Percentiles rank a stretch among this genome's conserved stretches.
Conservation (phyloP, 2,113 vertebrate species). For the Aleadryas rufinucha region DNA sequence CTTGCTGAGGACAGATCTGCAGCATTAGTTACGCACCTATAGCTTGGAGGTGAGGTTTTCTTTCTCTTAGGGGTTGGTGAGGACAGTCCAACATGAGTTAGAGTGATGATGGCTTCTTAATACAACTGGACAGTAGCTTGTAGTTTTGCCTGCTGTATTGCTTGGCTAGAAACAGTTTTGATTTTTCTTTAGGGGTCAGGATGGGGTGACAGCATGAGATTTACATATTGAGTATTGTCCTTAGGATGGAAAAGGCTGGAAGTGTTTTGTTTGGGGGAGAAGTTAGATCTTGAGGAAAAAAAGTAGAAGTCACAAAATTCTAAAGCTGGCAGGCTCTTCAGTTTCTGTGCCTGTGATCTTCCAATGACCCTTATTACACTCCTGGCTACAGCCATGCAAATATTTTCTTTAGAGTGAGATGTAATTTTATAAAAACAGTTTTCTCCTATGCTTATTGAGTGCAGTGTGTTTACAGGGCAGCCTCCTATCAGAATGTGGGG, state of each 20-base stretch:
- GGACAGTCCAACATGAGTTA: background rate
- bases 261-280: background rate
- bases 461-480: background rate
- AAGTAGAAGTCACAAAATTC: background rate
- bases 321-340: background rate
- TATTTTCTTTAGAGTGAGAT: constrained; percentile 29
- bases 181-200: background rate
- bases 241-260: background rate
- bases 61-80: background rate
- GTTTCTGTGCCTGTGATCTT: constrained; percentile 10
- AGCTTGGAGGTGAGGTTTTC: background rate
- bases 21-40: background rate
- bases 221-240: background rate
- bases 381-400: background rate
- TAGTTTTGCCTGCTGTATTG: background rate
- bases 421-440: constrained; percentile 17
- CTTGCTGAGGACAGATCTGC: background rate
- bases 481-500: background rate
- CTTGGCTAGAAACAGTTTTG: constrained; percentile 15
- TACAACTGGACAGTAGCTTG: background rate
- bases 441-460: background rate
- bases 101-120: background rate
- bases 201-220: background rate
- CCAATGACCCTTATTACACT: background rate
- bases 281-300: background rate